These are phyloP conservation scores for Rhaphigaster nebulosa DNA, from an alignment of 2,888 invertebrate species.

Conservation along the genomic window DNA sequence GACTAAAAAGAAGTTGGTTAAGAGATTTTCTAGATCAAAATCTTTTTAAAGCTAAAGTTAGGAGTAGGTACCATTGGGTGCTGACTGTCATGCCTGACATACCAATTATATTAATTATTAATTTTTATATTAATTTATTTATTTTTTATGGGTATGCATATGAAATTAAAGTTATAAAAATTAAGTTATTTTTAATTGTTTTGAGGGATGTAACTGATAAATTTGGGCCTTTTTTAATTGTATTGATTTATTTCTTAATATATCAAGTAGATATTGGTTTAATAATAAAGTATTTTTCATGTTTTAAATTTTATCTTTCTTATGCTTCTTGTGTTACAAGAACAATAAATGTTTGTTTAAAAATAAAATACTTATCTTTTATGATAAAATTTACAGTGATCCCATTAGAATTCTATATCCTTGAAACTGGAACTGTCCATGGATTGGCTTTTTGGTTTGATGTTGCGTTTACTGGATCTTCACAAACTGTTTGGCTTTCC, in stretches of 20 bases:
- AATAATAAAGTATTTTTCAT: not conserved
- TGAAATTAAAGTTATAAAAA: not conserved
- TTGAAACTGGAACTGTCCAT: conserved; percentile 95
- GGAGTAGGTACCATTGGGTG: too few species aligned
- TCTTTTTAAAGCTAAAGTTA: not conserved
- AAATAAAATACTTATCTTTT: not conserved
- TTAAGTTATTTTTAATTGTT: not conserved
- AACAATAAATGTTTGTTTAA: not conserved
- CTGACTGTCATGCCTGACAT: not conserved
- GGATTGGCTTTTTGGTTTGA: conserved; percentile 99
- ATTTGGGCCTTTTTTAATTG: not conserved
- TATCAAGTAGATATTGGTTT: not conserved
- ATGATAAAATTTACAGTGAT: conserved; percentile 75
- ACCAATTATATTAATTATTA: not conserved
- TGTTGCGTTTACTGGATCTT: conserved; percentile 93
- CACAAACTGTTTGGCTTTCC: conserved; percentile 94
- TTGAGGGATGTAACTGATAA: not conserved
- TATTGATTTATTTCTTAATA: not conserved
- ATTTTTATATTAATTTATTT: not conserved
- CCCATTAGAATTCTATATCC: conserved; percentile 91
- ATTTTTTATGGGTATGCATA: not conserved
- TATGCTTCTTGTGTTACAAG: not conserved
- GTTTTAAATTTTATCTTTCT: not conserved
- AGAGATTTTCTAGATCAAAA: too few species aligned
- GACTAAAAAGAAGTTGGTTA: too few species aligned